phyloP scores from a whole-genome alignment of 2,113 vertebrate genomes.

The Garra rufa region DNA sequence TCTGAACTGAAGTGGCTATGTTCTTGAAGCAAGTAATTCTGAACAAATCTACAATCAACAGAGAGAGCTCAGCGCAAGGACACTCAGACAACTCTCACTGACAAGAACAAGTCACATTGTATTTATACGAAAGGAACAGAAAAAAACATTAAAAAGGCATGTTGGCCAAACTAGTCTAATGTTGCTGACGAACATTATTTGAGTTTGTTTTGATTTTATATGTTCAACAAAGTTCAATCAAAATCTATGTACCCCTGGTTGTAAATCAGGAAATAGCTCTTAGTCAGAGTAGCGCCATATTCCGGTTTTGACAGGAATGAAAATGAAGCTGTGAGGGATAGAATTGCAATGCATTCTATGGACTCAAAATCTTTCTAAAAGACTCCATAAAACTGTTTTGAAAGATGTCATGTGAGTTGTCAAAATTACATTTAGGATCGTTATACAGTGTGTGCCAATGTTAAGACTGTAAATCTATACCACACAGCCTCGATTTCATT shows the following conservation, averaged over 20 bases:
- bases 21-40: conserved; percentile 15
- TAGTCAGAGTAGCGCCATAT: too few species aligned
- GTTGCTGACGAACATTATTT: background rate
- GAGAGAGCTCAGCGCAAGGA: background rate
- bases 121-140: conserved; percentile 1
- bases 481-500: background rate
- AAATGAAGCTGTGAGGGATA: background rate
- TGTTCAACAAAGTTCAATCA: background rate
- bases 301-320: background rate
- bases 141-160: background rate
- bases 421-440: background rate
- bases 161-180: background rate
- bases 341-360: background rate
- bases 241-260: background rate
- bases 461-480: background rate
- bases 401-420: background rate
- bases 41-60: conserved; percentile 26
- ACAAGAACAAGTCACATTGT: background rate
- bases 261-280: background rate
- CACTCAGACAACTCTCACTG: background rate
- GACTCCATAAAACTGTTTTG: background rate
- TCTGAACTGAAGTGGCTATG: conserved; percentile 3
- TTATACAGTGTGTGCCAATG: background rate
- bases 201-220: background rate
- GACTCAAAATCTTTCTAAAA: too few species aligned